phyloP scores from a whole-genome alignment of 1,140 invertebrate genomes.

The Steinernema feltiae region DNA sequence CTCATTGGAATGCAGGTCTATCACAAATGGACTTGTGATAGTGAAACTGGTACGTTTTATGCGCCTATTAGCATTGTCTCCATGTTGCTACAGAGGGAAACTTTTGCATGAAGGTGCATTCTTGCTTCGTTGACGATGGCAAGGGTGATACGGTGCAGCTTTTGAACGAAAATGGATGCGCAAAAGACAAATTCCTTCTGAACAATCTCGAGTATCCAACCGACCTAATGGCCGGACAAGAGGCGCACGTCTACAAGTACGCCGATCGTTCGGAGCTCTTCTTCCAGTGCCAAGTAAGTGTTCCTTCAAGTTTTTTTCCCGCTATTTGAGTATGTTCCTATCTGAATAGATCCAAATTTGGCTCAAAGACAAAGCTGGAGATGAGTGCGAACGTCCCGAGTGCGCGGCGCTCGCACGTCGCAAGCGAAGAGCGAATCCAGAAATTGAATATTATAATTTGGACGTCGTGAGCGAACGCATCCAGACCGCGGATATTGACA shows the following conservation, averaged over 20 bases:
- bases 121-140: slow-evolving; percentile 41
- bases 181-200: slow-evolving; percentile 42
- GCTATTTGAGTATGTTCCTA: background rate
- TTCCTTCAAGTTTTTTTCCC: slow-evolving; percentile 17
- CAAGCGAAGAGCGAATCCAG: background rate
- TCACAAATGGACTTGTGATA: slow-evolving; percentile 41
- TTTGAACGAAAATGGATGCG: slow-evolving; percentile 39
- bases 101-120: slow-evolving; percentile 40
- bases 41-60: slow-evolving; percentile 27
- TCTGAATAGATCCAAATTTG: slow-evolving; percentile 1
- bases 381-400: background rate
- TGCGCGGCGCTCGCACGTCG: background rate
- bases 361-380: slow-evolving; percentile 10
- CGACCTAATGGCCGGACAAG: slow-evolving; percentile 42
- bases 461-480: background rate
- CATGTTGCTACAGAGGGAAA: slow-evolving; percentile 21
- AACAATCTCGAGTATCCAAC: slow-evolving; percentile 43
- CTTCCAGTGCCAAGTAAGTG: slow-evolving; percentile 41
- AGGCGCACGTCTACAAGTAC: slow-evolving; percentile 47
- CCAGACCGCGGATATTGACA: background rate
- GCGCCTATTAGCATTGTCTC: no score
- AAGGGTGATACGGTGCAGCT: slow-evolving; percentile 40
- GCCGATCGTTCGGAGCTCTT: slow-evolving; percentile 37
- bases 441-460: slow-evolving; percentile 8
- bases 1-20: slow-evolving; percentile 31